Evolutionary conservation across 2,888 invertebrate genomes (phyloP).

Genomic region (Pseudococcus viburni): DNA sequence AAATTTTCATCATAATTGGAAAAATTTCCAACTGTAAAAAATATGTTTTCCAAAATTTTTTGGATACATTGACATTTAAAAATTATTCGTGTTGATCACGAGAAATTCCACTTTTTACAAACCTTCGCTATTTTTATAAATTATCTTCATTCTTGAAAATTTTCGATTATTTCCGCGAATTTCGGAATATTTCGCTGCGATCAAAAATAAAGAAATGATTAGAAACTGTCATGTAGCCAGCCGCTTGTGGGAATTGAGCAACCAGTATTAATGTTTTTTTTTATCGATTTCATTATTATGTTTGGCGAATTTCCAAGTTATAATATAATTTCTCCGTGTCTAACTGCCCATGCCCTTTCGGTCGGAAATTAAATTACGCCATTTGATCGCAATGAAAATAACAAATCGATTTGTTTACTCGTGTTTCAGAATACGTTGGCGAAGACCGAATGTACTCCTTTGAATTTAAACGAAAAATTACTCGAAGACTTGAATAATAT

Average conservation of each 20-base stretch:
- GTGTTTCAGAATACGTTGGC: constrained; percentile 68
- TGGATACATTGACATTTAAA: too few species aligned
- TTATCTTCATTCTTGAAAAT: not conserved
- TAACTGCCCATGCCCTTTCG: not conserved
- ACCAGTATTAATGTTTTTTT: constrained; percentile 12
- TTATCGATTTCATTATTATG: constrained; percentile 10
- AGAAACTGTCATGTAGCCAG: constrained; percentile 27
- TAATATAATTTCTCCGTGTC: not conserved
- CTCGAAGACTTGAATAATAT: constrained; percentile 74
- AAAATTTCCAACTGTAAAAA: not conserved
- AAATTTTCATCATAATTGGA: too few species aligned
- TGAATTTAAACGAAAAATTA: constrained; percentile 74
- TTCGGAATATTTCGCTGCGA: not conserved
- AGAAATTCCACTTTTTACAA: too few species aligned
- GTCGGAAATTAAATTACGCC: not conserved
- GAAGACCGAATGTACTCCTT: constrained; percentile 74
- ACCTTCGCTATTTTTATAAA: too few species aligned
- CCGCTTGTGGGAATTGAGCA: constrained; percentile 40
- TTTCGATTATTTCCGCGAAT: not conserved
- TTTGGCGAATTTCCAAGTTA: not conserved
- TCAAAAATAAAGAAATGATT: not conserved
- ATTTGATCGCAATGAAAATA: not conserved
- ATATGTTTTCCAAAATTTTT: not conserved
- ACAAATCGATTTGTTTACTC: not conserved
- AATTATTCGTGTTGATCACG: too few species aligned